Evolutionary conservation across 23 tunicate genomes (phyloP), one percentile per base, ranked within the genome.

Genomic region (Styela clava): DNA sequence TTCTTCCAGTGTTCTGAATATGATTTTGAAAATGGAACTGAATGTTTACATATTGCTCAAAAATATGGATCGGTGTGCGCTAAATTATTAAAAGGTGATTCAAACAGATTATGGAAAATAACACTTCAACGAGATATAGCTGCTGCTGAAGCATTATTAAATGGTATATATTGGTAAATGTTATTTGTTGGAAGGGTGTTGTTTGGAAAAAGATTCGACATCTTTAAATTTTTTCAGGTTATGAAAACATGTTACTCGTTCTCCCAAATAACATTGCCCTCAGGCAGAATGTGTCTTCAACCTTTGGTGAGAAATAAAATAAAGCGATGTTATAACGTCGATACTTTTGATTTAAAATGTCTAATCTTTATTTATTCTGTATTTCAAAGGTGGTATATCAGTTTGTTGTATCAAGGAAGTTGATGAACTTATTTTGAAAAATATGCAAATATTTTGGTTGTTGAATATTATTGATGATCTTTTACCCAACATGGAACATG

Each of bases 1-100:
- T 44, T 44, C 12, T 44, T 44, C 12, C 31, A 67, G 71, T 67
- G 71, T 67, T 67, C 71, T 1, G 71, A 67, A 67, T 67, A 25
- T 28, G 71, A 67, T 27, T 28, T 67, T 28, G 71, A 67, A 18
- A 0, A 67, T 67, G 71, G 71, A 12, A 67, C 71, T 16, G 71
- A 67, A 67, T 67, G 71, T 67, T 67, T 67, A 23, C n/a, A 67
- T 25, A 25, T 67, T 25, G 71, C 31, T 28, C 22, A 18, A 18
- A 67, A 67, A 67, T 67, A 67, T 28, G 71, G 31, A 18, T 27
- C 31, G 19, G 71, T 67, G n/a, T 27, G n/a, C 16, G 71, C 71
- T 16, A 67, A 67, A 67, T 28, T 67, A 18, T 25, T 67, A 18
- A 27, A 67, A 27, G 71, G 71, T 0, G 71, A 67, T 67, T 23